These are phyloP conservation scores for Scaptomyza flava DNA, from an alignment of 2,888 invertebrate species.

Conservation along the genomic window DNA sequence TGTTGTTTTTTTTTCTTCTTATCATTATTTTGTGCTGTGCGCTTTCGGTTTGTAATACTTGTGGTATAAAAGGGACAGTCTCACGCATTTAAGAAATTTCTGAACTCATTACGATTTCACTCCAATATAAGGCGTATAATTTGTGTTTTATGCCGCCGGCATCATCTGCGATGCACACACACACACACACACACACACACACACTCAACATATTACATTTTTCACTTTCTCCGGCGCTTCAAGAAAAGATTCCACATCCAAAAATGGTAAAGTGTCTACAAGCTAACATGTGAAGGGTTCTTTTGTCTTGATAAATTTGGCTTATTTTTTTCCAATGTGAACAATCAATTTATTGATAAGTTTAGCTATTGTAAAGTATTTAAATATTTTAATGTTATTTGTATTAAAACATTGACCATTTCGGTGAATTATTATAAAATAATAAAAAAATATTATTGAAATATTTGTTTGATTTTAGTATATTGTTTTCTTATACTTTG, in stretches of 20 bases:
- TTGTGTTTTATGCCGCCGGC: slow-evolving; percentile 68
- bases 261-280: slow-evolving; percentile 12
- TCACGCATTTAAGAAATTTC: slow-evolving; percentile 68
- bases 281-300: slow-evolving; percentile 4
- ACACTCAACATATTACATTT: slow-evolving; percentile 67
- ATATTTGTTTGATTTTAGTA: too few relatives aligned
- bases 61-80: slow-evolving; percentile 46
- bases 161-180: slow-evolving; percentile 24
- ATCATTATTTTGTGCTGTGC: slow-evolving; percentile 61
- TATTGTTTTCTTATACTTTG: too few relatives aligned
- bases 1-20: slow-evolving; percentile 46
- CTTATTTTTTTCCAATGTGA: not conserved
- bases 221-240: slow-evolving; percentile 77
- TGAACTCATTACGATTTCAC: slow-evolving; percentile 79
- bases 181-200: slow-evolving; percentile 4
- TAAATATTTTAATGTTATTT: not conserved
- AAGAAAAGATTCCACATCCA: slow-evolving; percentile 25
- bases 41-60: slow-evolving; percentile 29
- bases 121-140: slow-evolving; percentile 74
- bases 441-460: too few relatives aligned
- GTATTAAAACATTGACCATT: too few relatives aligned
- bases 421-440: too few relatives aligned
- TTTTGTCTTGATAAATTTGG: not conserved
- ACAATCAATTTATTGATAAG: too few relatives aligned
- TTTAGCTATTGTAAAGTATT: too few relatives aligned